These are phyloP conservation scores for Orthosia gothica DNA, from an alignment of 2,888 invertebrate genomes.

Conservation along the genomic window DNA sequence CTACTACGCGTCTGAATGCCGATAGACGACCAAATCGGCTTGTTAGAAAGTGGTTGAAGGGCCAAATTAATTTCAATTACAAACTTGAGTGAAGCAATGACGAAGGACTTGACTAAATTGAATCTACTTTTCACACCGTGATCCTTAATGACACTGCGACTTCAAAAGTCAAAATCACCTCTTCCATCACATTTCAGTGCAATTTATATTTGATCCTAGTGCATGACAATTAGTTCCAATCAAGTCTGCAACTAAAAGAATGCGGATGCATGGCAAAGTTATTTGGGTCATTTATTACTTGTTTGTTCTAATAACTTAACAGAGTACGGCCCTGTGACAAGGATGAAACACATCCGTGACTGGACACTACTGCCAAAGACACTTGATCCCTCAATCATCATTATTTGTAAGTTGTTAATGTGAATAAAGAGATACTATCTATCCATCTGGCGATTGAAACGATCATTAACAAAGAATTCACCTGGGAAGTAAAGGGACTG, in stretches of 20 bases:
- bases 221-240: neutral
- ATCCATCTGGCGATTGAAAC: neutral
- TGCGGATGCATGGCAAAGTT: constrained; percentile 6
- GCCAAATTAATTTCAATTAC: constrained; percentile 34
- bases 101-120: neutral
- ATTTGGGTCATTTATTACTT: constrained; percentile 28
- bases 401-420: neutral
- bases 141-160: neutral
- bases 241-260: constrained; percentile 9
- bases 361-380: neutral
- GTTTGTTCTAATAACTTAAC: constrained; percentile 7
- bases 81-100: constrained; percentile 8
- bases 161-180: neutral
- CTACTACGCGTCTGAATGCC: constrained; percentile 36
- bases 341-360: constrained; percentile 31
- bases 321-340: neutral
- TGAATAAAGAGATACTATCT: neutral
- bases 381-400: constrained; percentile 4
- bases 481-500: constrained; percentile 43
- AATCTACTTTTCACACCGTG: neutral
- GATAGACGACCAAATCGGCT: constrained; percentile 25
- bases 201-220: neutral
- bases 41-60: constrained; percentile 40
- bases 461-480: constrained; percentile 11
- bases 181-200: neutral